phyloP scores from a whole-genome alignment of 2,797 vertebrate genomes.

The Pangasius macronema region DNA sequence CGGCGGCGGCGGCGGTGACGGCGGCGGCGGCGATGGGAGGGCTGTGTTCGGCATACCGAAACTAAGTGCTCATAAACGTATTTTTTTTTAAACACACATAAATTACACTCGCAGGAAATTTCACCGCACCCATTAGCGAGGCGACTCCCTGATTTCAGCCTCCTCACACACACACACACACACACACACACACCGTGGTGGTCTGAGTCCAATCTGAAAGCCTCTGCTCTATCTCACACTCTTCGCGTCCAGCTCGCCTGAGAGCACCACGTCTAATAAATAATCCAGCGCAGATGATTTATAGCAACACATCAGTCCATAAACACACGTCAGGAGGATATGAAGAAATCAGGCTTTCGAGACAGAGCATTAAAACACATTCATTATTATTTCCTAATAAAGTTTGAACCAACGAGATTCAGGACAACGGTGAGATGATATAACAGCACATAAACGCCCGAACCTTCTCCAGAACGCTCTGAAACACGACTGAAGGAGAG shows the following conservation, averaged over 20 bases:
- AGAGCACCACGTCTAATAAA: constrained; percentile 19
- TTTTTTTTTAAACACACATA: constrained; percentile 42
- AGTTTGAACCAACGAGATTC: background rate
- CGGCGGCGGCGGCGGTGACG: background rate
- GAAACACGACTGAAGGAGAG: background rate
- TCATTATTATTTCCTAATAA: background rate
- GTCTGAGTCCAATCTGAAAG: constrained; percentile 42
- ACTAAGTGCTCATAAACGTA: background rate
- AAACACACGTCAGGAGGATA: background rate
- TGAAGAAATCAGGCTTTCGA: background rate
- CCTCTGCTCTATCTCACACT: constrained; percentile 38
- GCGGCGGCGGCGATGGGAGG: background rate
- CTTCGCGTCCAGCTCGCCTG: constrained; percentile 1
- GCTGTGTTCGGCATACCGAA: background rate
- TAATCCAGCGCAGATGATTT: constrained; percentile 1
- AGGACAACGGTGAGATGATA: background rate
- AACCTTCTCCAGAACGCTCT: too few relatives aligned
- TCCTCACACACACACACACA: constrained; percentile 3
- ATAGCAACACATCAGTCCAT: background rate
- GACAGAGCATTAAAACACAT: background rate
- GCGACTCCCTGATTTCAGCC: constrained; percentile 34
- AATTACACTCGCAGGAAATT: constrained; percentile 49
- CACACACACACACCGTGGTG: constrained; percentile 22
- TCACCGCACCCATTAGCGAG: constrained; percentile 51
- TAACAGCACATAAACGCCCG: background rate